Conservation (phyloP, 2,888 invertebrate genomes). For the Sclerodermus sp. region DNA sequence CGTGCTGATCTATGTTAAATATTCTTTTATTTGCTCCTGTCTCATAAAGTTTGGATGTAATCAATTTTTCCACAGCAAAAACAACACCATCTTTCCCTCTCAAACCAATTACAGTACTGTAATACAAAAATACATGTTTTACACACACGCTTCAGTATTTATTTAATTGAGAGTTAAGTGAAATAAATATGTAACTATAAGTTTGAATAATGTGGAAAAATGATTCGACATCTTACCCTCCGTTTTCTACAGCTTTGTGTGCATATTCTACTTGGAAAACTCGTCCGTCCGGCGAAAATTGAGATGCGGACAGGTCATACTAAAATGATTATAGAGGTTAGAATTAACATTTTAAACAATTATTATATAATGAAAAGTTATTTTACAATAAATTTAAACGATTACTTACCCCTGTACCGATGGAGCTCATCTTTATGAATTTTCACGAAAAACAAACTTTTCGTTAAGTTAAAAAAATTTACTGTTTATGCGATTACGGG, state of each 20-base stretch:
- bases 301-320: conserved; percentile 99
- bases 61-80: conserved; percentile 95
- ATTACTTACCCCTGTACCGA: conserved; percentile 87
- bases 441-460: conserved; percentile 9
- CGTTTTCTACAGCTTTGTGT: conserved; percentile 97
- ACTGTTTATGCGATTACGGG: conserved; percentile 18
- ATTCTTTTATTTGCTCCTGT: conserved; percentile 88
- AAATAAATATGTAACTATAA: no score
- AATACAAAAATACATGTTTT: conserved; percentile 20
- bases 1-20: conserved; percentile 89
- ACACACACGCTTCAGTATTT: not conserved
- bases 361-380: conserved; percentile 23
- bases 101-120: conserved; percentile 87
- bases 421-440: conserved; percentile 80
- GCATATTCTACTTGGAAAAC: conserved; percentile 99
- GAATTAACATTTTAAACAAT: conserved; percentile 7
- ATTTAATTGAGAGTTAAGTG: no score
- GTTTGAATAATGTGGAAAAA: not conserved
- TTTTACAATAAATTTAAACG: no score
- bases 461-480: conserved; percentile 21
- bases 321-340: conserved; percentile 58
- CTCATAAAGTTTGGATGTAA: conserved; percentile 92
- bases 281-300: conserved; percentile 98
- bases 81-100: conserved; percentile 96
- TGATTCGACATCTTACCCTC: conserved; percentile 66